phyloP scores from a whole-genome alignment of 2,113 vertebrate species.

The Coreoperca whiteheadi region DNA sequence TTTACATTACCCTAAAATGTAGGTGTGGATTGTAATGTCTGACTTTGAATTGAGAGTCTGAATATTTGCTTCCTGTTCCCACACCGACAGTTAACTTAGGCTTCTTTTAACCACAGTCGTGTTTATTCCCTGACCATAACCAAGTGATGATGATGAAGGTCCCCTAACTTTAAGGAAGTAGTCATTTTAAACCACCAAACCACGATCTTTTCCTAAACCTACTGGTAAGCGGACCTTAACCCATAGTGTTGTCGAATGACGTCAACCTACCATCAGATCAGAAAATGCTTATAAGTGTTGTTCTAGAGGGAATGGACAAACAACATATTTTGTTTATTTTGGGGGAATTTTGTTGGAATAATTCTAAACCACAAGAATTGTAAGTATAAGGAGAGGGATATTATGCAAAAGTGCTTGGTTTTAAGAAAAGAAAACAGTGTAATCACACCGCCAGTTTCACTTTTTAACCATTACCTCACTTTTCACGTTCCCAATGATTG shows the following conservation, averaged over 20 bases:
- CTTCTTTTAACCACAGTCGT: neutral
- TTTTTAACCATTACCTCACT: neutral
- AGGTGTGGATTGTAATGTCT: neutral
- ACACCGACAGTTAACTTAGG: too few species aligned
- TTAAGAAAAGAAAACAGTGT: neutral
- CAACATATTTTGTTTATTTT: neutral
- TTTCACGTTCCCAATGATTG: neutral
- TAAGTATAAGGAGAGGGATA: neutral
- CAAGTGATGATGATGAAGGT: neutral
- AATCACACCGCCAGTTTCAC: neutral
- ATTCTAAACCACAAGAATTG: neutral
- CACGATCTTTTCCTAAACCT: too few species aligned
- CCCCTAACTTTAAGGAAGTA: neutral
- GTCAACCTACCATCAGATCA: neutral
- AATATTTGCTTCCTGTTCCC: too few species aligned
- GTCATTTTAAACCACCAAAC: too few species aligned
- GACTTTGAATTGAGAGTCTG: too few species aligned
- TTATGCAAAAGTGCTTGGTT: neutral
- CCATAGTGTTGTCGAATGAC: neutral
- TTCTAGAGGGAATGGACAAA: neutral
- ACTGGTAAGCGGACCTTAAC: too few species aligned
- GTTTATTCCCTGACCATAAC: neutral
- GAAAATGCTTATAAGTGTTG: neutral
- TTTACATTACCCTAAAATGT: neutral
- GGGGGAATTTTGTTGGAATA: neutral